A percentile compares a stretch with the other conserved stretches of the same genome.
Evolutionary conservation across 2,797 vertebrate species (phyloP).

Genomic region (Heterohyrax brucei): DNA sequence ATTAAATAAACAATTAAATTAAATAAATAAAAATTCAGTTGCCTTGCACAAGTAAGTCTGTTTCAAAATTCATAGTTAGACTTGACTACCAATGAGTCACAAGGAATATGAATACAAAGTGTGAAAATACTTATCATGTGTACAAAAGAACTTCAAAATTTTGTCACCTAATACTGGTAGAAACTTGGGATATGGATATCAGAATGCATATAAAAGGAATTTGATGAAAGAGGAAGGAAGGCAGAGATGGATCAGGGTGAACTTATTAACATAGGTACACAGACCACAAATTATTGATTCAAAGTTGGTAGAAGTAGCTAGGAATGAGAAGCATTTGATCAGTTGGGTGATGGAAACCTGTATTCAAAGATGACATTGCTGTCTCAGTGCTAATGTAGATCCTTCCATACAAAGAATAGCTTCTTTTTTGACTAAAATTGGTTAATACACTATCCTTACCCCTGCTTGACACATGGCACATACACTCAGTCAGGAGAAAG

Average conservation of each 20-base stretch:
- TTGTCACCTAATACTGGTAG: background rate
- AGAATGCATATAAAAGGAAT: background rate
- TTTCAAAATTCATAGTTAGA: background rate
- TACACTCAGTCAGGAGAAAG: background rate
- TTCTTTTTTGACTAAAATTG: background rate
- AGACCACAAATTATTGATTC: background rate
- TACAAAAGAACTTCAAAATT: background rate
- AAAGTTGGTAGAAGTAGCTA: background rate
- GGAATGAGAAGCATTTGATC: background rate
- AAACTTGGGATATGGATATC: background rate
- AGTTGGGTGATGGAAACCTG: background rate
- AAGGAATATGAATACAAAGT: background rate
- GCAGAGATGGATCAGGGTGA: background rate
- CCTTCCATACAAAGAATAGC: background rate
- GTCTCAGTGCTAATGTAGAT: background rate
- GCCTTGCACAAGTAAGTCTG: background rate
- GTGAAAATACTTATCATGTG: background rate
- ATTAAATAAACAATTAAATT: too few relatives aligned
- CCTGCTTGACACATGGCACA: accelerated
- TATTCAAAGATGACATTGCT: background rate
- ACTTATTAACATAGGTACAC: background rate
- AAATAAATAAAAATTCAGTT: background rate
- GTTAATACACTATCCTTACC: accelerated
- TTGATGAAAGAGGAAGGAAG: background rate
- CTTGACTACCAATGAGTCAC: background rate